These are phyloP conservation scores for Caenorhabditis sp. DNA, from an alignment of 2,888 invertebrate genomes.

Conservation along the genomic window DNA sequence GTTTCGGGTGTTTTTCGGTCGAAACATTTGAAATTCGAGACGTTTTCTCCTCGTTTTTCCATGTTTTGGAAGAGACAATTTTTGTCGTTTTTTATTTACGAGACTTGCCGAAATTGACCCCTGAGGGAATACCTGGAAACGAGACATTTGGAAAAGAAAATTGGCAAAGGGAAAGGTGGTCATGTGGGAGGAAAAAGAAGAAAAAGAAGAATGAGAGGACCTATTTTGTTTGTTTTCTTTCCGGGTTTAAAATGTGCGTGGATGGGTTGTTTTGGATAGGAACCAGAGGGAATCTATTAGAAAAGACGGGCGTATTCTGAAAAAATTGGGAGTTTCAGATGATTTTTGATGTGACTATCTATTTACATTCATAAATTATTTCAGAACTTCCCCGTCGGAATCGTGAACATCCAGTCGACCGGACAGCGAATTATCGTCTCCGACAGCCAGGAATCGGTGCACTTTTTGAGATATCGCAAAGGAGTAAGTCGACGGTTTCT, in stretches of 20 bases:
- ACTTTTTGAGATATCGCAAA: constrained; percentile 91
- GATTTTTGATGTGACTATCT: too few relatives aligned
- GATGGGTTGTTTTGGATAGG: too few relatives aligned
- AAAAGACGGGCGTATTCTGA: neutral
- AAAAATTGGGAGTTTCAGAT: neutral
- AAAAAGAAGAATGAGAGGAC: neutral
- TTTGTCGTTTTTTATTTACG: neutral
- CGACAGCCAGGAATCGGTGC: constrained; percentile 97
- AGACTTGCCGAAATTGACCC: neutral
- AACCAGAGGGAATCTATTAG: neutral
- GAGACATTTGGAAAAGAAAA: too few relatives aligned
- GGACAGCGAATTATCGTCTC: constrained; percentile 95
- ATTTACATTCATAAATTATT: constrained; percentile 79
- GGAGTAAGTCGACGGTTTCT: constrained; percentile 68
- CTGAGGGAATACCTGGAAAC: neutral
- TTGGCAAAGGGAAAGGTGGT: too few relatives aligned
- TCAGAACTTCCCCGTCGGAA: constrained; percentile 94
- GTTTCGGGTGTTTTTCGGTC: neutral
- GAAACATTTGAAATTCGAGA: neutral
- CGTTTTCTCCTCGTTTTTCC: neutral
- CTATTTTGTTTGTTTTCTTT: neutral
- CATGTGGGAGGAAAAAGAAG: neutral
- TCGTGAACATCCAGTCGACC: constrained; percentile 94
- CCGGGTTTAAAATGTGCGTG: too few relatives aligned
- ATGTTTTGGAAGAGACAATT: too few relatives aligned